Conservation (phyloP, 2,797 vertebrate species). For the Oreochromis grahami region DNA sequence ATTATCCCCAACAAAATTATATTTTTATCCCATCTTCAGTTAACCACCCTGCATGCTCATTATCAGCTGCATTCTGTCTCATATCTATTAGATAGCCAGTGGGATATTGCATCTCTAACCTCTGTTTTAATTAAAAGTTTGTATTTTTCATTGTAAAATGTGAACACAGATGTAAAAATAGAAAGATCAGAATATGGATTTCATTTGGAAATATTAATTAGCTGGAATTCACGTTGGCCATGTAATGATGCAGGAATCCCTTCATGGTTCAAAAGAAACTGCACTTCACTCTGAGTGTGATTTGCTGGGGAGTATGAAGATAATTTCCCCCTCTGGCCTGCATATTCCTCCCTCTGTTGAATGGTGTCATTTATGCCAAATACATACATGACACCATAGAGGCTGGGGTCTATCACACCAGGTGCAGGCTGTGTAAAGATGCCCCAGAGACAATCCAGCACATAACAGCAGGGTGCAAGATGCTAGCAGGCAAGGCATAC, state of each 20-base stretch:
- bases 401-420: no score
- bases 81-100: neutral
- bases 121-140: neutral
- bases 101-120: neutral
- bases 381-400: neutral
- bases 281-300: neutral
- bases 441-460: no score
- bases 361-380: neutral
- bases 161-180: neutral
- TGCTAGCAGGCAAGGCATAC: no score
- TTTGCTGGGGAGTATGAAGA: neutral
- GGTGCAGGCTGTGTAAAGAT: no score
- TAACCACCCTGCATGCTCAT: neutral
- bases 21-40: neutral
- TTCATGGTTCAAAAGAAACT: neutral
- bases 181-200: neutral
- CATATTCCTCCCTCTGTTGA: neutral
- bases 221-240: neutral
- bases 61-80: neutral
- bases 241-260: neutral
- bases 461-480: no score
- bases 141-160: neutral
- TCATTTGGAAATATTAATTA: neutral
- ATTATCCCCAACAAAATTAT: neutral
- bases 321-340: neutral